Conservation (phyloP, 2,797 vertebrate species). For the Argyrosomus regius region DNA sequence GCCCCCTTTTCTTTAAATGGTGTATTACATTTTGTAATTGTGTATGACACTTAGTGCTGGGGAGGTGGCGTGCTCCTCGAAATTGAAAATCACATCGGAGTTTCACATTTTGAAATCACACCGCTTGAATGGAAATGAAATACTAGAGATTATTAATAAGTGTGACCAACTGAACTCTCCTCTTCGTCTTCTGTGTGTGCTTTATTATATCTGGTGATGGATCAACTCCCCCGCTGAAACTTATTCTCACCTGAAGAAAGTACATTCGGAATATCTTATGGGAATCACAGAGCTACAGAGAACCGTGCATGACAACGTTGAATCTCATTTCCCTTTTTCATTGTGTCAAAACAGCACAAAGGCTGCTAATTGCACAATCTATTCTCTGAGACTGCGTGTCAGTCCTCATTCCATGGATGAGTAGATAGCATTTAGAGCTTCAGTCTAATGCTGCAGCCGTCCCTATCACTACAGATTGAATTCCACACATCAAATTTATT, state of each 20-base stretch:
- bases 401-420: conserved; percentile 86
- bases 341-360: conserved; percentile 84
- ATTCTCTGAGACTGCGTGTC: conserved; percentile 83
- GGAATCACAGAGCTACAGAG: conserved; percentile 61
- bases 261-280: conserved; percentile 65
- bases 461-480: conserved; percentile 84
- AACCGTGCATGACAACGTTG: conserved; percentile 71
- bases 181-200: conserved; percentile 13
- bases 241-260: conserved; percentile 67
- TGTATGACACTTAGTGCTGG: background rate
- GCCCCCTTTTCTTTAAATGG: conserved; percentile 52
- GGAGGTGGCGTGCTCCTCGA: conserved; percentile 11
- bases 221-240: conserved; percentile 32
- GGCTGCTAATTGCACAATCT: conserved; percentile 85
- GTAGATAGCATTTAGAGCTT: conserved; percentile 85
- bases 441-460: conserved; percentile 80
- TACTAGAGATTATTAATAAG: conserved; percentile 54
- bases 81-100: conserved; percentile 27
- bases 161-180: conserved; percentile 42
- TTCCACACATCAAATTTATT: conserved; percentile 87
- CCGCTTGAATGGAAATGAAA: conserved; percentile 35
- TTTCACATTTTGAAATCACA: conserved; percentile 34
- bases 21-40: conserved; percentile 41
- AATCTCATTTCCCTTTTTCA: conserved; percentile 82
- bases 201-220: conserved; percentile 41